phyloP scores from a whole-genome alignment of 2,888 invertebrate genomes.

The Chromoteleia sp. region DNA sequence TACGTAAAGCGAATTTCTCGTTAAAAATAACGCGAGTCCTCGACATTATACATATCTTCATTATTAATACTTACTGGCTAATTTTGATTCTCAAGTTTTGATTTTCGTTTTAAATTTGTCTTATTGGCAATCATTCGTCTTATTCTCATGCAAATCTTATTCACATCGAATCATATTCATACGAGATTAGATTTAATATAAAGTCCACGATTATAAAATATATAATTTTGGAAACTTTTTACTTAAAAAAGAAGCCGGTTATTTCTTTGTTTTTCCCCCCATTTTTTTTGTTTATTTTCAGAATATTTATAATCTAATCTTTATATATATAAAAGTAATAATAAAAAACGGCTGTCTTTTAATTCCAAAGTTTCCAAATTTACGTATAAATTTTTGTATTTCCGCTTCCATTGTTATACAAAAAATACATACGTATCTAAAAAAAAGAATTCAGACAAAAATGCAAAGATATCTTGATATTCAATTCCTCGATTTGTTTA shows the following conservation, averaged over 20 bases:
- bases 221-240: constrained; percentile 41
- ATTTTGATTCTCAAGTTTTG: constrained; percentile 82
- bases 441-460: constrained; percentile 17
- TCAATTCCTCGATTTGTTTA: constrained; percentile 20
- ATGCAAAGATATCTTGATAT: constrained; percentile 21
- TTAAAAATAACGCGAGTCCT: constrained; percentile 73
- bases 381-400: constrained; percentile 8
- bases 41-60: constrained; percentile 77
- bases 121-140: constrained; percentile 42
- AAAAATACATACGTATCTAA: constrained; percentile 16
- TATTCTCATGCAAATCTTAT: constrained; percentile 50
- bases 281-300: neutral
- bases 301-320: no score
- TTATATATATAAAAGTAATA: constrained; percentile 27
- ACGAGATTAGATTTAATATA: constrained; percentile 40
- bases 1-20: constrained; percentile 48
- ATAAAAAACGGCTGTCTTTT: constrained; percentile 12
- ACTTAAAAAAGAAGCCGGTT: constrained; percentile 14
- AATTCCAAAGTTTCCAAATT: constrained; percentile 12
- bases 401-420: neutral
- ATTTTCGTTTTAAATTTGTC: constrained; percentile 71
- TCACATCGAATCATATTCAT: constrained; percentile 54
- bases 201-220: constrained; percentile 55
- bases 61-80: constrained; percentile 78
- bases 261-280: neutral